These are phyloP conservation scores for Athalia cordata DNA, from an alignment of 2,888 invertebrate species.

Conservation along the genomic window DNA sequence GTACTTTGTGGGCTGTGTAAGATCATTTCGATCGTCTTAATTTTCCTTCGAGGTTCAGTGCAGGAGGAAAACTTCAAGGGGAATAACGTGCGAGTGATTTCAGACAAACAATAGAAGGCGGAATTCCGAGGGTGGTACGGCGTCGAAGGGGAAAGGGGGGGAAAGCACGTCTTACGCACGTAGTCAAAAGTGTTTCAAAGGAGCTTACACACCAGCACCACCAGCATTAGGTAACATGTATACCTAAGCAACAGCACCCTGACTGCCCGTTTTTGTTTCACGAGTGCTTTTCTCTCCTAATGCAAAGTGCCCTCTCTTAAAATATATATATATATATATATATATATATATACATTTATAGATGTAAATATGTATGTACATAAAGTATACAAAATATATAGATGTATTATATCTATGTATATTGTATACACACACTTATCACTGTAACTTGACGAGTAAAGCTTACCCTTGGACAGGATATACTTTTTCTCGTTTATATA, in stretches of 20 bases:
- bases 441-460: too few relatives aligned
- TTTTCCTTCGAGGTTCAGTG: background rate
- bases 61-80: background rate
- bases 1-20: too few relatives aligned
- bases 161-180: background rate
- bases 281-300: slow-evolving; percentile 29
- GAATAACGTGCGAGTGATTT: background rate
- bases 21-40: too few relatives aligned
- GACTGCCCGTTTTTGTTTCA: slow-evolving; percentile 32
- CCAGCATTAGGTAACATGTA: too few relatives aligned
- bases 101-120: background rate
- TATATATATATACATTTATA: too few relatives aligned
- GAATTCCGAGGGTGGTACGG: background rate
- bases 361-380: too few relatives aligned
- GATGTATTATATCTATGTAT: too few relatives aligned
- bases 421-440: too few relatives aligned
- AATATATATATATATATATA: too few relatives aligned
- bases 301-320: slow-evolving; percentile 8
- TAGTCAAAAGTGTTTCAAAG: background rate
- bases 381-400: too few relatives aligned
- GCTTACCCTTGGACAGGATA: too few relatives aligned
- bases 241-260: background rate
- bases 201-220: background rate
- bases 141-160: background rate
- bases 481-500: too few relatives aligned